phyloP scores from a whole-genome alignment of 2,113 vertebrate species.

The Vimba vimba region DNA sequence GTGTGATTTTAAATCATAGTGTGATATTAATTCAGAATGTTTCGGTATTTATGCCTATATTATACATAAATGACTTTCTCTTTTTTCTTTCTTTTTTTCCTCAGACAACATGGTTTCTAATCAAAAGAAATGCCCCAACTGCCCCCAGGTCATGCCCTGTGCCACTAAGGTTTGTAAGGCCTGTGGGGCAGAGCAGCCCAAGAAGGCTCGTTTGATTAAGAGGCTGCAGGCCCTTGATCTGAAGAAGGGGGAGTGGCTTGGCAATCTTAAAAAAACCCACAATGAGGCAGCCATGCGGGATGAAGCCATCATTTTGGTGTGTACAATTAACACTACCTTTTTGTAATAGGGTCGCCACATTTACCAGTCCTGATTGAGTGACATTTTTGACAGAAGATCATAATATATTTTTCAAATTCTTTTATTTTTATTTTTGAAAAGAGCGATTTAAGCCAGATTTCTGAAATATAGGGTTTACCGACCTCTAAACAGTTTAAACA shows the following conservation, averaged over 20 bases:
- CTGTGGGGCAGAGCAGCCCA: conserved; percentile 5
- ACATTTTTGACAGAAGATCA: not conserved
- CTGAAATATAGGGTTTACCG: not conserved
- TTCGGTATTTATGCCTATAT: too few species aligned
- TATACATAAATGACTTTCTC: not conserved
- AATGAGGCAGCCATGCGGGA: not conserved
- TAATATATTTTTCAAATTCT: not conserved
- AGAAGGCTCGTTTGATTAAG: conserved; percentile 2
- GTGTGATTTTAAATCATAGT: too few species aligned
- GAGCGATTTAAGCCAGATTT: not conserved
- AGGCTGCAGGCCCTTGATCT: conserved; percentile 5
- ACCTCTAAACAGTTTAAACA: conserved; percentile 3
- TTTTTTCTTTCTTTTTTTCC: not conserved
- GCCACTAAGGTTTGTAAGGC: not conserved
- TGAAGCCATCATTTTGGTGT: conserved; percentile 14
- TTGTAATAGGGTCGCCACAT: not conserved
- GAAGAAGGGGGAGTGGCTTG: not conserved
- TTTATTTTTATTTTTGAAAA: not conserved
- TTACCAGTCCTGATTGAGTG: not conserved
- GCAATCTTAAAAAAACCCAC: not conserved
- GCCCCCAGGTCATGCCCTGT: conserved; percentile 3
- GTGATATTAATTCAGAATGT: too few species aligned
- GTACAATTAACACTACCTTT: conserved; percentile 10
- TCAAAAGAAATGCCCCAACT: not conserved
- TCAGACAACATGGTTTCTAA: conserved; percentile 10